Conservation (phyloP, 2,797 vertebrate genomes). For the Enteromius argenteus region DNA sequence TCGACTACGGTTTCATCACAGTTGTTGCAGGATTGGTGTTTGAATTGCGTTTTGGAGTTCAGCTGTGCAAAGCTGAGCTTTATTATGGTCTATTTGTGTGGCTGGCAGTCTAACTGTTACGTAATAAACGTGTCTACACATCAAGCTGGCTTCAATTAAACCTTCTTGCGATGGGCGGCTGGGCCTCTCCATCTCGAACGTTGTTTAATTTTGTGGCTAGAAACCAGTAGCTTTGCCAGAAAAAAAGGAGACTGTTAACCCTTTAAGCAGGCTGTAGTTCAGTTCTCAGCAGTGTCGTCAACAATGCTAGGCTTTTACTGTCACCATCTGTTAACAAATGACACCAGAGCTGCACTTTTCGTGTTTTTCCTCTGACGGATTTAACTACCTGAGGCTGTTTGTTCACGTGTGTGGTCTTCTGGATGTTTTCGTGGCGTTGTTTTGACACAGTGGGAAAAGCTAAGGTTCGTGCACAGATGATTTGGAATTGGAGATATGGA, state of each 20-base stretch:
- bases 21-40: slow-evolving; percentile 46
- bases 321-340: slow-evolving; percentile 65
- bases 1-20: slow-evolving; percentile 17
- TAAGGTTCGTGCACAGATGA: background rate
- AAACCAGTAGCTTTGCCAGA: slow-evolving; percentile 32
- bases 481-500: background rate
- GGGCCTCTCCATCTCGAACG: slow-evolving; percentile 13
- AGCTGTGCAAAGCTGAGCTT: slow-evolving; percentile 42
- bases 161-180: slow-evolving; percentile 33
- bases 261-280: slow-evolving; percentile 22
- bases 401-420: slow-evolving; percentile 57
- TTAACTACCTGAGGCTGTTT: slow-evolving; percentile 43
- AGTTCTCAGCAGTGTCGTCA: slow-evolving; percentile 30
- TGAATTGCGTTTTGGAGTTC: slow-evolving; percentile 40
- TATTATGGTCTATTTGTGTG: slow-evolving; percentile 49
- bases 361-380: slow-evolving; percentile 38
- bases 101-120: slow-evolving; percentile 36
- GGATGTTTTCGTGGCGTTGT: slow-evolving; percentile 39
- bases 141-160: slow-evolving; percentile 51
- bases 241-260: slow-evolving; percentile 42
- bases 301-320: slow-evolving; percentile 54
- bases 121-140: slow-evolving; percentile 47
- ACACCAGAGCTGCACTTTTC: slow-evolving; percentile 54
- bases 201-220: slow-evolving; percentile 40
- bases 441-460: slow-evolving; percentile 36